Conservation (phyloP, 2,888 invertebrate species). For the Pollenia griseotomentosa region DNA sequence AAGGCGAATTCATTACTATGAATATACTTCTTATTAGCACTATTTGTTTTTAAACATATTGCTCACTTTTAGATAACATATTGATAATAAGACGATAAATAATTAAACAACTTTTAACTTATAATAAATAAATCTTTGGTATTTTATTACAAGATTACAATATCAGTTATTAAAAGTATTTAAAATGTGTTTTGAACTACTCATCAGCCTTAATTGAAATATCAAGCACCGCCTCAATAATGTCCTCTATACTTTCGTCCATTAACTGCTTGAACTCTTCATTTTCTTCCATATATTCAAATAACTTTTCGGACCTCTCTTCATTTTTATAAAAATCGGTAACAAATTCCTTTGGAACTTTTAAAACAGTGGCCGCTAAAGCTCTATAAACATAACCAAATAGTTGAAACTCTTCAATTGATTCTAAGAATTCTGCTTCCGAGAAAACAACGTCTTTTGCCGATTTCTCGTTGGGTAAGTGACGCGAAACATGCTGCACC, state of each 20-base stretch:
- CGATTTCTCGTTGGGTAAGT: slow-evolving; percentile 74
- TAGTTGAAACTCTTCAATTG: slow-evolving; percentile 78
- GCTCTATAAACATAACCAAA: slow-evolving; percentile 78
- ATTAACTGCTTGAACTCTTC: slow-evolving; percentile 76
- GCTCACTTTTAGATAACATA: no score
- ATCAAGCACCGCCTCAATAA: slow-evolving; percentile 73
- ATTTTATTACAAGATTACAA: no score
- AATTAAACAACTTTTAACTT: no score
- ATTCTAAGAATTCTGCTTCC: slow-evolving; percentile 75
- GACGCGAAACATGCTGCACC: not conserved
- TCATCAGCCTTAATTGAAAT: slow-evolving; percentile 9
- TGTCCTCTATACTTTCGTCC: slow-evolving; percentile 78
- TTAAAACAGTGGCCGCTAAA: slow-evolving; percentile 76
- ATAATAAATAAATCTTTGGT: no score
- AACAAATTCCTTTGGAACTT: slow-evolving; percentile 77
- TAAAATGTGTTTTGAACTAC: not conserved
- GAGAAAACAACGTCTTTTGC: slow-evolving; percentile 70
- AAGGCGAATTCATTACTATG: no score
- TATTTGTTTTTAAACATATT: no score
- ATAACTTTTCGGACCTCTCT: slow-evolving; percentile 76
- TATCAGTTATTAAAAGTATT: no score
- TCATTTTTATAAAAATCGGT: slow-evolving; percentile 79
- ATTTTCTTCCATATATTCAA: slow-evolving; percentile 76
- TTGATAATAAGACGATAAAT: no score
- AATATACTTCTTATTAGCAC: no score